Conservation (phyloP, 2,888 invertebrate species). For the Sepioteuthis lessoniana region DNA sequence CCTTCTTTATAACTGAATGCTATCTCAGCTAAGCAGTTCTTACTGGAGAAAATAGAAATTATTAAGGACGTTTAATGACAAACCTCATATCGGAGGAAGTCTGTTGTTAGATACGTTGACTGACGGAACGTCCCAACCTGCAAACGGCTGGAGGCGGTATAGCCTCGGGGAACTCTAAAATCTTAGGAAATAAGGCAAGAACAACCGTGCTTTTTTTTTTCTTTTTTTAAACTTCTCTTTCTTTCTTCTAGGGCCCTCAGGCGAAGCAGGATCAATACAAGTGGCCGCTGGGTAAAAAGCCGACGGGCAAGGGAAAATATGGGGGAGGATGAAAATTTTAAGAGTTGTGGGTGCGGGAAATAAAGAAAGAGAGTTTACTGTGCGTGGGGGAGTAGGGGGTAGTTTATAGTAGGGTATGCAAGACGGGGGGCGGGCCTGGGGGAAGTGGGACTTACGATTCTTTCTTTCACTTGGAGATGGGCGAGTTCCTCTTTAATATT, state of each 20-base stretch:
- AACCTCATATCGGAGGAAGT: neutral
- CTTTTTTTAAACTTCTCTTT: neutral
- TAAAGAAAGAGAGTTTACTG: neutral
- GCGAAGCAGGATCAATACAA: neutral
- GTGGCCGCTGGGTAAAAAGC: neutral
- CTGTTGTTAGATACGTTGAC: neutral
- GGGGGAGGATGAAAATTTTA: too few species aligned
- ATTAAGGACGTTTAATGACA: constrained; percentile 20
- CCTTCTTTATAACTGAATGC: neutral
- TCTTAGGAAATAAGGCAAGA: neutral
- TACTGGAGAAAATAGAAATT: neutral
- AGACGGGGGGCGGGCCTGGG: neutral
- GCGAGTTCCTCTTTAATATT: neutral
- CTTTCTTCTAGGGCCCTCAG: neutral
- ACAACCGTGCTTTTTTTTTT: neutral
- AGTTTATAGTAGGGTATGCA: neutral
- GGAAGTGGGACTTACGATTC: neutral
- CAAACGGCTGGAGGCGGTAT: neutral
- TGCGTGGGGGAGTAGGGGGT: neutral
- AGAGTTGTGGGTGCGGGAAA: neutral
- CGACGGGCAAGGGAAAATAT: neutral
- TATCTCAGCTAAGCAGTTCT: neutral
- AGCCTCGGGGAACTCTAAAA: neutral
- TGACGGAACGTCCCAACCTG: neutral
- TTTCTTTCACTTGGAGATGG: neutral